phyloP scores from a whole-genome alignment of 2,888 invertebrate species.

The Molanna angustata region DNA sequence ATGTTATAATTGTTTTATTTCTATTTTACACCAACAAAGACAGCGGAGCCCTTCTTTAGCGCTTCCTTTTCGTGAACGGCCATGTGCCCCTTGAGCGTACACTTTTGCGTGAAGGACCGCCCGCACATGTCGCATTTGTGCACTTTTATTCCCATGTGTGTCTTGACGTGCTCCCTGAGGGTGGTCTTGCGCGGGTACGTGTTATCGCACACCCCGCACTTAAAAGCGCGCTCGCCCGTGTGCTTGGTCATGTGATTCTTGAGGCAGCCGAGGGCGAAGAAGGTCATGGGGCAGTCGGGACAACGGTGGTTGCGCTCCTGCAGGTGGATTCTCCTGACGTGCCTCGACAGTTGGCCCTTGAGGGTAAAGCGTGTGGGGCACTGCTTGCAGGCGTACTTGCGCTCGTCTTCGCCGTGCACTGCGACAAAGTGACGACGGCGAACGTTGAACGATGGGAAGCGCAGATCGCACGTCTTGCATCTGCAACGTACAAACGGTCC shows the following conservation, averaged over 20 bases:
- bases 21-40: too few relatives aligned
- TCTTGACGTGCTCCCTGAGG: slow-evolving; percentile 19
- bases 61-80: slow-evolving; percentile 11
- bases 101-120: slow-evolving; percentile 21
- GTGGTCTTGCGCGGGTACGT: slow-evolving; percentile 17
- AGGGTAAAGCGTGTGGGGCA: slow-evolving; percentile 17
- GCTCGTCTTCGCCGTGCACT: slow-evolving; percentile 17
- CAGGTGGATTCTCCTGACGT: slow-evolving; percentile 19
- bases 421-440: slow-evolving; percentile 17
- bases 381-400: slow-evolving; percentile 15
- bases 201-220: slow-evolving; percentile 18
- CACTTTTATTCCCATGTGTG: slow-evolving; percentile 15
- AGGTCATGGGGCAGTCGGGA: slow-evolving; percentile 4
- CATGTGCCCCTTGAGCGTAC: slow-evolving; percentile 19
- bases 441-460: slow-evolving; percentile 15
- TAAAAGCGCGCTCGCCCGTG: slow-evolving; percentile 11
- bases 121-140: slow-evolving; percentile 17
- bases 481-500: slow-evolving; percentile 9
- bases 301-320: slow-evolving; percentile 15
- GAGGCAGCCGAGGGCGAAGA: slow-evolving; percentile 14
- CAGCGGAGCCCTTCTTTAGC: too few relatives aligned
- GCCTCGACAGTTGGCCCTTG: slow-evolving; percentile 8
- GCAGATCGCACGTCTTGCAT: slow-evolving; percentile 15
- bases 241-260: slow-evolving; percentile 18
- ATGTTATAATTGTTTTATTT: too few relatives aligned